Percentiles rank a stretch among this genome's conserved stretches.
These are phyloP conservation scores for Lithophane ornitopus DNA, from an alignment of 2,888 invertebrate species.

Conservation along the genomic window DNA sequence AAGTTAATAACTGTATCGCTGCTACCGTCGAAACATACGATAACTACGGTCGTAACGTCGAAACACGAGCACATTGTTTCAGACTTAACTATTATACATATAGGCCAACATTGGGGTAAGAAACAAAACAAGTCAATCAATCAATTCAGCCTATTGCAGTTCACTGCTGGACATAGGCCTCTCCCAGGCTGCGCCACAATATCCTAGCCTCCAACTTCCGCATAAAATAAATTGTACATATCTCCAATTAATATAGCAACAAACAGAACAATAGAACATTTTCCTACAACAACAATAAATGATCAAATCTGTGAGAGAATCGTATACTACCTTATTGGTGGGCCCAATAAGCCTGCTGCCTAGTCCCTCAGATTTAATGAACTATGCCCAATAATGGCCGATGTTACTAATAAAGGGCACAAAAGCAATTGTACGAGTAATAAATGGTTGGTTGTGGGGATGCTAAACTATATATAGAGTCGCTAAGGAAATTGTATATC, in stretches of 20 bases:
- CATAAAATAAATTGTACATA: too few species aligned
- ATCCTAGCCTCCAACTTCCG: too few species aligned
- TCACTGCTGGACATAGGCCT: too few species aligned
- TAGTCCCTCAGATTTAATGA: conserved; percentile 52
- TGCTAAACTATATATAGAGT: neutral
- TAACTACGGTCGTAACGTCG: too few species aligned
- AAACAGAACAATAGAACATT: conserved; percentile 37
- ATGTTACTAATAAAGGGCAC: conserved; percentile 50
- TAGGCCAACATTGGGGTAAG: neutral
- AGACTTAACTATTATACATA: neutral
- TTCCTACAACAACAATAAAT: conserved; percentile 30
- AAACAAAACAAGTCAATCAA: too few species aligned
- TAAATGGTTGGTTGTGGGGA: conserved; percentile 18
- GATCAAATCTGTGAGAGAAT: conserved; percentile 43
- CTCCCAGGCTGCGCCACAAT: too few species aligned
- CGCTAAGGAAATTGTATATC: neutral
- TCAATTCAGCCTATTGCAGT: too few species aligned
- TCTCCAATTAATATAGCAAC: conserved; percentile 31
- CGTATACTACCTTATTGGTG: conserved; percentile 42
- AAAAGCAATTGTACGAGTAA: conserved; percentile 51
- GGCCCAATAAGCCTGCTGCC: conserved; percentile 20
- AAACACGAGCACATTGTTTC: neutral
- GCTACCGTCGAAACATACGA: neutral
- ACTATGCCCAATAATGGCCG: conserved; percentile 46
- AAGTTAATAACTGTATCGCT: neutral